Conservation (phyloP, 2,797 vertebrate genomes). For the Ataeniobius toweri region DNA sequence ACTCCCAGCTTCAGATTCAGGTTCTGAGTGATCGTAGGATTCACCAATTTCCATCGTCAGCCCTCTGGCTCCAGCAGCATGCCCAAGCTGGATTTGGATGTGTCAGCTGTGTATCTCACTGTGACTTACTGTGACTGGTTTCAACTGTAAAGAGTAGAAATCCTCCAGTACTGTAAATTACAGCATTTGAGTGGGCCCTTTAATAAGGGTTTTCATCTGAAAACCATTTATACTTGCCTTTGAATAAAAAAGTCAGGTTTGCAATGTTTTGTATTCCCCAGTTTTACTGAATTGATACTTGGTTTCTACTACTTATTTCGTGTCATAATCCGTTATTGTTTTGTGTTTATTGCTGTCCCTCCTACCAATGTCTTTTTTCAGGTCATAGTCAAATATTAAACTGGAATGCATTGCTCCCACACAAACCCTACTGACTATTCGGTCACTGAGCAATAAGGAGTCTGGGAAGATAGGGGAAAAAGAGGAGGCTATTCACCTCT, state of each 20-base stretch:
- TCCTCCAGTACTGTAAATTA: constrained; percentile 8
- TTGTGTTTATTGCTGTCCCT: constrained; percentile 34
- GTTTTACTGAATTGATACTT: constrained; percentile 46
- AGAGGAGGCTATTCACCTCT: constrained; percentile 60
- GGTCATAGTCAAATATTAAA: constrained; percentile 80
- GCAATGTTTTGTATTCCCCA: constrained; percentile 11
- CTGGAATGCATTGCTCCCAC: constrained; percentile 78
- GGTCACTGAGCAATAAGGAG: constrained; percentile 71
- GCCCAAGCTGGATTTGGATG: constrained; percentile 11
- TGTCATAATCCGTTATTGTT: constrained; percentile 46
- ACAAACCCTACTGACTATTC: constrained; percentile 60
- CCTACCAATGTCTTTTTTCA: constrained; percentile 29
- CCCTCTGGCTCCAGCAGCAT: constrained; percentile 13
- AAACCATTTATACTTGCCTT: constrained; percentile 13
- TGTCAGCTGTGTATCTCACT: neutral
- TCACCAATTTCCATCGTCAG: constrained; percentile 5
- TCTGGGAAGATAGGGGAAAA: constrained; percentile 61
- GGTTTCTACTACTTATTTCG: constrained; percentile 36
- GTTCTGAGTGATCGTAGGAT: constrained; percentile 68
- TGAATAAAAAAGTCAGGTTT: constrained; percentile 25
- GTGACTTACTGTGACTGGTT: neutral
- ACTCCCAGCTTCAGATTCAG: constrained; percentile 54
- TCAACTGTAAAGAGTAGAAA: neutral
- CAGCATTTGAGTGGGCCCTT: neutral
- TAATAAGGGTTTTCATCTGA: constrained; percentile 20